A percentile compares a stretch with the other conserved stretches of the same genome.
phyloP scores from a whole-genome alignment of 2,113 vertebrate genomes.

The Ammodytes marinus region DNA sequence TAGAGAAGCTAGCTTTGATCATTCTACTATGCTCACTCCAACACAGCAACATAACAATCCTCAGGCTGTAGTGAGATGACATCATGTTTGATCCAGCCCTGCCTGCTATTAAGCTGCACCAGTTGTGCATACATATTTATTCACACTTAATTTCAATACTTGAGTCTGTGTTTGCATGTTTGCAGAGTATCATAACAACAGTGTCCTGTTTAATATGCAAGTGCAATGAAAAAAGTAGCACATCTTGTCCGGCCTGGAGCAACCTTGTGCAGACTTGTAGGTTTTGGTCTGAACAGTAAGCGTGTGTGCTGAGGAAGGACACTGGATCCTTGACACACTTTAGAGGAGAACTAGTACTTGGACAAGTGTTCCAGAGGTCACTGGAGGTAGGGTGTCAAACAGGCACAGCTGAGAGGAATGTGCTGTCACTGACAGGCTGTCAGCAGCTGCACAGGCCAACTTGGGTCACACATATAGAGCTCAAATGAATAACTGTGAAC shows the following conservation, averaged over 20 bases:
- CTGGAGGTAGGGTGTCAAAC: constrained; percentile 43
- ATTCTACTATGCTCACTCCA: background rate
- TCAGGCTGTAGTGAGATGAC: constrained; percentile 3
- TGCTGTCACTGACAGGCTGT: constrained; percentile 19
- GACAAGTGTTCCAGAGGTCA: constrained; percentile 60
- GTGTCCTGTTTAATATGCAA: background rate
- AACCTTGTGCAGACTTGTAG: background rate
- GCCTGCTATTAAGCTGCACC: constrained; percentile 23
- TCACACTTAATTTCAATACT: background rate
- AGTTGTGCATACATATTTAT: constrained; percentile 1
- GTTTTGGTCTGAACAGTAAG: background rate
- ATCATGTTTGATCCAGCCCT: constrained; percentile 11
- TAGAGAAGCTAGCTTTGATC: background rate
- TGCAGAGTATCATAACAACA: background rate
- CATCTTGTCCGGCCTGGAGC: background rate
- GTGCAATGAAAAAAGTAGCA: background rate
- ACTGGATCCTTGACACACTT: constrained; percentile 55
- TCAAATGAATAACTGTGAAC: constrained; percentile 23
- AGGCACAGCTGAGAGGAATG: constrained; percentile 36
- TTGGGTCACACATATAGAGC: constrained; percentile 10
- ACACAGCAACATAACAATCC: background rate
- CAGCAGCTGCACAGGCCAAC: constrained; percentile 49
- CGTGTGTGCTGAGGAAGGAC: constrained; percentile 34
- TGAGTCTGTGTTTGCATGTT: background rate
- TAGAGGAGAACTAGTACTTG: constrained; percentile 10